Percentiles rank a stretch among this genome's conserved stretches.
Evolutionary conservation across 2,113 vertebrate species (phyloP).

Genomic region (Dromas ardeola): DNA sequence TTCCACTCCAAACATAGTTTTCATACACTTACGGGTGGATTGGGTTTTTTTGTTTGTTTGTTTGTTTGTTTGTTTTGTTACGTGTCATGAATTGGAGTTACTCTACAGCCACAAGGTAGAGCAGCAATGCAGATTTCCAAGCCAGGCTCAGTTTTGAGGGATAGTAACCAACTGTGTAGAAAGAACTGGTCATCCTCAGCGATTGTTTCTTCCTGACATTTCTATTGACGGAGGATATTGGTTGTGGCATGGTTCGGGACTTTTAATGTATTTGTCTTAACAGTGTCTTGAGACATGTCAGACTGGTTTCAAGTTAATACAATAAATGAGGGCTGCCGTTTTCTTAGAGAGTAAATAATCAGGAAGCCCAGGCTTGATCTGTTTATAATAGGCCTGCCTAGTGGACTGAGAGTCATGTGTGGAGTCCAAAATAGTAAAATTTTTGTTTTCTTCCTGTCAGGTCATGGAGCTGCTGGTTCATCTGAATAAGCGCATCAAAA

Average conservation of each 20-base stretch:
- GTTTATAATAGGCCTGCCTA: not conserved
- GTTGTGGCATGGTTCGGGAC: not conserved
- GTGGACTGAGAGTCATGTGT: not conserved
- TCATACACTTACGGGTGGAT: not conserved
- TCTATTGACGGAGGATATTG: not conserved
- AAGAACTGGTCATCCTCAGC: not conserved
- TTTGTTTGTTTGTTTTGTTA: not conserved
- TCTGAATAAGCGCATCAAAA: conserved; percentile 97
- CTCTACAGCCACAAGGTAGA: not conserved
- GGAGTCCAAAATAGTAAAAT: not conserved
- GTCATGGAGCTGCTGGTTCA: conserved; percentile 98
- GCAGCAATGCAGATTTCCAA: not conserved
- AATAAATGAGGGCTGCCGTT: not conserved
- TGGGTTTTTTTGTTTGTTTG: not conserved
- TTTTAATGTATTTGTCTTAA: not conserved
- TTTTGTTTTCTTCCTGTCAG: conserved; percentile 63
- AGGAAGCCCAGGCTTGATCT: not conserved
- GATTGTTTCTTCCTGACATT: not conserved
- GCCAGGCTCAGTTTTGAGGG: not conserved
- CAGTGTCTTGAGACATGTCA: not conserved
- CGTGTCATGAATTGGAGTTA: not conserved
- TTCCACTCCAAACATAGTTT: not conserved
- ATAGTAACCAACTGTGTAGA: not conserved
- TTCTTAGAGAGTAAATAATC: not conserved
- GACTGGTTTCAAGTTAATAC: not conserved